Conservation (phyloP, 2,113 vertebrate genomes). For the Hepsetus odoe region DNA sequence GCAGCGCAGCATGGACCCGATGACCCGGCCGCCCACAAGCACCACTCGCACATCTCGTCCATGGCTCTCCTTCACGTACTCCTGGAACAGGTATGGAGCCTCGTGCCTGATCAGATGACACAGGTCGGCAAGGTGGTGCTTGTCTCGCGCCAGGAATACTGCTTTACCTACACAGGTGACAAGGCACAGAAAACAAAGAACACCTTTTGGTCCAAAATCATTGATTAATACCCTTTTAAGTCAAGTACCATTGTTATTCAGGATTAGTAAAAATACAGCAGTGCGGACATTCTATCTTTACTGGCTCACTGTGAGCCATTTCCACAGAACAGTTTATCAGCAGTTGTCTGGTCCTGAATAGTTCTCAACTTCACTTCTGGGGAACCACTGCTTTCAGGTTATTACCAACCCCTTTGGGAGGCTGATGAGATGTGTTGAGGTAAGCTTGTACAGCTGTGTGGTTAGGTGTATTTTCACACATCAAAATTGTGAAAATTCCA, state of each 20-base stretch:
- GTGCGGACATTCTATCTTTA: too few species aligned
- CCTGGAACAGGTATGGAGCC: conserved; percentile 89
- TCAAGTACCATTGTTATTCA: too few species aligned
- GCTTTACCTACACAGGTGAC: conserved; percentile 79
- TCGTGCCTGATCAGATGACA: conserved; percentile 89
- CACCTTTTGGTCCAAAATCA: too few species aligned
- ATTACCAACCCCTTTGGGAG: background rate
- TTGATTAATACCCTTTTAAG: too few species aligned
- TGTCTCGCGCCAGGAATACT: conserved; percentile 88
- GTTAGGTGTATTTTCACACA: conserved; percentile 43
- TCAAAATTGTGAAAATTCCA: conserved; percentile 56
- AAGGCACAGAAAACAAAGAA: too few species aligned
- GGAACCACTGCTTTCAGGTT: too few species aligned
- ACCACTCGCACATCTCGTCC: conserved; percentile 88
- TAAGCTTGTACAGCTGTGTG: background rate
- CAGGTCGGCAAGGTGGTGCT: conserved; percentile 87
- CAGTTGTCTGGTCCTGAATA: too few species aligned
- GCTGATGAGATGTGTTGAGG: conserved; percentile 42
- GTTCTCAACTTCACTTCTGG: background rate
- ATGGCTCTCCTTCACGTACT: conserved; percentile 90
- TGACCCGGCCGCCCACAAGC: conserved; percentile 85
- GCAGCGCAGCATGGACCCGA: conserved; percentile 89
- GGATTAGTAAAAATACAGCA: too few species aligned
- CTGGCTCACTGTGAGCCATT: too few species aligned
- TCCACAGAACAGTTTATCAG: too few species aligned